These are phyloP conservation scores for Platysternon megacephalum DNA, from an alignment of 2,113 vertebrate genomes.

Conservation along the genomic window DNA sequence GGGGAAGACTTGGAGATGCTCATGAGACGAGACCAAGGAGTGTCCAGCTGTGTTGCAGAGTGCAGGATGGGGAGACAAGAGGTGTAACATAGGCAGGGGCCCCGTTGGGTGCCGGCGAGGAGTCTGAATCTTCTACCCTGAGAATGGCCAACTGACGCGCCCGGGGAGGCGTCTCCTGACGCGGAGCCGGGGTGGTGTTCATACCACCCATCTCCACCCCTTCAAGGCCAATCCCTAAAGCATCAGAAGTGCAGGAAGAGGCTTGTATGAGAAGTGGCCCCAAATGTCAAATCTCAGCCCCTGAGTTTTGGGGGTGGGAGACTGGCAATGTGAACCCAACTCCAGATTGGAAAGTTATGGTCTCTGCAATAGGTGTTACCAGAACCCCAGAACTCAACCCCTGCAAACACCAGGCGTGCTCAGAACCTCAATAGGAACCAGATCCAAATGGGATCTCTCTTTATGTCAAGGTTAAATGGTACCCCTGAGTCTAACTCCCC, in stretches of 20 bases:
- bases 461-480: neutral
- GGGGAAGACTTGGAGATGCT: neutral
- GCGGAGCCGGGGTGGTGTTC: too few relatives aligned
- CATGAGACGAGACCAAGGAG: neutral
- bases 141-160: neutral
- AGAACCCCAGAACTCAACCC: neutral
- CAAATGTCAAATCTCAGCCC: too few relatives aligned
- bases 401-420: neutral
- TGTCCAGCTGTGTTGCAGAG: neutral
- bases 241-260: neutral
- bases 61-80: neutral
- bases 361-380: neutral
- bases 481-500: neutral
- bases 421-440: neutral
- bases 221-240: neutral
- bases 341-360: neutral
- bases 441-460: neutral
- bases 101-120: fast-evolving
- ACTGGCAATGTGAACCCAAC: neutral
- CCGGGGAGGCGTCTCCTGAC: too few relatives aligned
- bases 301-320: neutral
- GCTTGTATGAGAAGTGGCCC: neutral
- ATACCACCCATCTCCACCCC: neutral
- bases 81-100: neutral
- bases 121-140: neutral